Conservation (phyloP, 2,797 vertebrate genomes). For the Sebastiscus tertius region DNA sequence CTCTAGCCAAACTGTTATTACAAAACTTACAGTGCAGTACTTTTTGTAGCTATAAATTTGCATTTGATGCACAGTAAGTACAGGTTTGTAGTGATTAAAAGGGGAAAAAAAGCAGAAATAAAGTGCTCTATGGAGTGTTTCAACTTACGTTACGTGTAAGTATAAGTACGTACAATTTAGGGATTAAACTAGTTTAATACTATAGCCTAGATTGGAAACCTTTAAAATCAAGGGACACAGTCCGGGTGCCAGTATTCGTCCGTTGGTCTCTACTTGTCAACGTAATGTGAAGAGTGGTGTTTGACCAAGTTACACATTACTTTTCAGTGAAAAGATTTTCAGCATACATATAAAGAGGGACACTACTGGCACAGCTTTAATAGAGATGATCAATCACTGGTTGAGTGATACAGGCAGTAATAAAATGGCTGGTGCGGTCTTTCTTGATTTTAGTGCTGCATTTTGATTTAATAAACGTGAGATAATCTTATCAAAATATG, state of each 20-base stretch:
- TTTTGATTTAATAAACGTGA: background rate
- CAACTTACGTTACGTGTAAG: background rate
- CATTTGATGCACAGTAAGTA: background rate
- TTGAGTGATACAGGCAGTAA: background rate
- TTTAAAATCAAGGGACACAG: background rate
- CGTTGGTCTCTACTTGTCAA: background rate
- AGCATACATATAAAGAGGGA: background rate
- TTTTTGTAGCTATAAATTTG: slow-evolving; percentile 35
- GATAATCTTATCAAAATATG: background rate
- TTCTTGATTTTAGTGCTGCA: background rate
- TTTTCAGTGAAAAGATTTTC: background rate
- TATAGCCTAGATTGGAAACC: background rate
- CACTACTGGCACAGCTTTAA: background rate
- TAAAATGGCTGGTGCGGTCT: background rate
- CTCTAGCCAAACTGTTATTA: slow-evolving; percentile 31
- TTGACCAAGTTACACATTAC: background rate
- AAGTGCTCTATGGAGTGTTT: background rate
- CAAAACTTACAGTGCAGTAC: slow-evolving; percentile 35
- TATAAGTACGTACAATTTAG: background rate
- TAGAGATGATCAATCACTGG: background rate
- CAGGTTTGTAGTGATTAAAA: background rate
- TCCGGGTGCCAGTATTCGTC: background rate
- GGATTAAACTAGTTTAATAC: background rate
- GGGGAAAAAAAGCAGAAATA: background rate
- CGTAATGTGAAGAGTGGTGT: background rate